A percentile compares a stretch with the other conserved stretches of the same genome.
Conservation (phyloP, 2,888 invertebrate species). For the Dicycla oo region DNA sequence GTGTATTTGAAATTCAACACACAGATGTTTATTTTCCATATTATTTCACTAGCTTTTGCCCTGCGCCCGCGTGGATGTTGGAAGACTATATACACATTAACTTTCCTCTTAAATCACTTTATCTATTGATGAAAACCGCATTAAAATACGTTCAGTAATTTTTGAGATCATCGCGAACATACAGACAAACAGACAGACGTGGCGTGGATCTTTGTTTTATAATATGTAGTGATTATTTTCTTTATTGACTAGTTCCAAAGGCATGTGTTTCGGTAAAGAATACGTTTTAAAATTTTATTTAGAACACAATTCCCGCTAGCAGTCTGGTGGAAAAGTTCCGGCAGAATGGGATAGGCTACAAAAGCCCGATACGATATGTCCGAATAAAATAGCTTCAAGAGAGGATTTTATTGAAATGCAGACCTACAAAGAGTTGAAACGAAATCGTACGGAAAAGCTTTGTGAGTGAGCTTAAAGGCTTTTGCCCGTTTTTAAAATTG, state of each 20-base stretch:
- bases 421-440: conserved; percentile 23
- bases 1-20: conserved; percentile 17
- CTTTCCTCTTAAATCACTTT: no score
- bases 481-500: background rate
- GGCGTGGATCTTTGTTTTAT: no score
- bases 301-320: background rate
- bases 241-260: conserved; percentile 18
- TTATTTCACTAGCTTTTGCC: no score
- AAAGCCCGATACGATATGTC: conserved; percentile 52
- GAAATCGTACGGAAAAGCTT: conserved; percentile 17
- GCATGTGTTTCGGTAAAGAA: conserved; percentile 20
- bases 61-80: no score
- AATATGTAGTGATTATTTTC: no score
- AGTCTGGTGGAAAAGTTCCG: no score
- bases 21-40: no score
- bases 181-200: no score
- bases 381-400: conserved; percentile 50
- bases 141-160: no score
- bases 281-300: background rate
- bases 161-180: no score
- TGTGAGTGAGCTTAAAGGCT: background rate
- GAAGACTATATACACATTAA: no score
- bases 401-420: conserved; percentile 25
- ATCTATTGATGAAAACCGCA: no score
- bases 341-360: conserved; percentile 1